Base-by-base conservation (phyloP, 2,888 invertebrate genomes). In the Camponotus fellah region DNA sequence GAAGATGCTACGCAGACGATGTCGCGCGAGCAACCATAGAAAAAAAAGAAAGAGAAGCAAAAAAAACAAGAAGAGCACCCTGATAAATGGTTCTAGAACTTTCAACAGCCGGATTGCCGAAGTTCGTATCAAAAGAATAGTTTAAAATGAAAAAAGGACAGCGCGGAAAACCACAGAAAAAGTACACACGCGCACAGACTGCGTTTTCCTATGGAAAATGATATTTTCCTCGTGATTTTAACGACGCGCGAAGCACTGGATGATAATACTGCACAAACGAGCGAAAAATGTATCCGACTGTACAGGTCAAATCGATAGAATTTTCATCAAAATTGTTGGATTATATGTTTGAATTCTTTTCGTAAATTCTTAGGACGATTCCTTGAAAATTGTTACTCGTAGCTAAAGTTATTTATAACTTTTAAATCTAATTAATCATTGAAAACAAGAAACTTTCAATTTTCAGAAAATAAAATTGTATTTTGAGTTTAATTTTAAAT, bases 91-190 rank as follows among this genome's bases (percentile, higher is more conserved):
- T 72, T 43, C 79, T 17, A 26, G 37, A 80, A 80, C 60, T 80
- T 80, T 80, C 79, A 80, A 72, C 79, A 60, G 79, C 60, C 72
- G 79, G 79, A 80, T 80, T 80, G 72, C 60, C 72, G 60, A 80
- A 80, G 79, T 80, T 80, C 46, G 60, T 62, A 80, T 80, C 79
- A 80, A 80, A 80, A 72, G 79, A 60, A 80, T 80, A 80, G 72
- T 80, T 80, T 72, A 72, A 80, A 80, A 72, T 72, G 60, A 62
- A 72, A 80, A 77, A 80, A 72, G 60, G 72, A 62, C n/a, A 53
- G 53, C 53, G 37, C 12, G 26, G 26, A 37, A 80, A 72, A 62
- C n/a, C 72, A 37, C 26, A n/a, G 37, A 80, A 80, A 80, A n/a
- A 60, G 79, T 6, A 17, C 60, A 46, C 60, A 21, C 43, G 43